These are phyloP conservation scores for Lasioglossum marginatum DNA, from an alignment of 2,888 invertebrate species.

Conservation along the genomic window DNA sequence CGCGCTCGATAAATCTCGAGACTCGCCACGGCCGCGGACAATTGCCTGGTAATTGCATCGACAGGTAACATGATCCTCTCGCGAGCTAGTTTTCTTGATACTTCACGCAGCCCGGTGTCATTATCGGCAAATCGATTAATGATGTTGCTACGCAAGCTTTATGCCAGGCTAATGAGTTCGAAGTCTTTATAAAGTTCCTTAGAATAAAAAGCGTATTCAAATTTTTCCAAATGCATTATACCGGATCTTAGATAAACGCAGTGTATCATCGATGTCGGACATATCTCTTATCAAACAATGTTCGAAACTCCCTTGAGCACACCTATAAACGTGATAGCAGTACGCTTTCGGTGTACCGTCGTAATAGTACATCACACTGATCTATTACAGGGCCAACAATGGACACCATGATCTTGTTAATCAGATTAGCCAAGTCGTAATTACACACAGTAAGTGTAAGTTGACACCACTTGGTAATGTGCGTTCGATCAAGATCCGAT, in stretches of 20 bases:
- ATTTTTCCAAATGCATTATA: not conserved
- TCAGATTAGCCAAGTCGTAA: constrained; percentile 67
- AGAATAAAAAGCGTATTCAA: not conserved
- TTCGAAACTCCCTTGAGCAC: not conserved
- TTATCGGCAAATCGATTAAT: not conserved
- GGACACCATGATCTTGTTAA: constrained; percentile 57
- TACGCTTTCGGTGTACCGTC: not conserved
- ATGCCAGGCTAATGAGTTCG: not conserved
- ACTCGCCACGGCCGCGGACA: constrained; percentile 37
- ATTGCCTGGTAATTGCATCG: constrained; percentile 56
- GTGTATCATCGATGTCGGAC: not conserved
- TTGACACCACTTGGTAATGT: constrained; percentile 43
- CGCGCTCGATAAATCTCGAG: constrained; percentile 61
- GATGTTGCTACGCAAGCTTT: not conserved
- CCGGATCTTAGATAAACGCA: not conserved
- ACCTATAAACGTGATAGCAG: not conserved
- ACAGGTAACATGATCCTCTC: constrained; percentile 19
- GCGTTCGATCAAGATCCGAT: constrained; percentile 20
- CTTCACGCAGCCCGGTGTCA: not conserved
- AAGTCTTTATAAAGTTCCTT: not conserved
- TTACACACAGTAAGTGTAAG: constrained; percentile 68
- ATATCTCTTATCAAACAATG: not conserved
- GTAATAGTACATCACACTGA: constrained; percentile 46
- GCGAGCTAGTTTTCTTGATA: constrained; percentile 22
- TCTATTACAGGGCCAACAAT: constrained; percentile 60